A percentile compares a stretch with the other conserved stretches of the same genome.
phyloP scores from a whole-genome alignment of 2,797 vertebrate genomes.

The Petrocephalus sullivani region DNA sequence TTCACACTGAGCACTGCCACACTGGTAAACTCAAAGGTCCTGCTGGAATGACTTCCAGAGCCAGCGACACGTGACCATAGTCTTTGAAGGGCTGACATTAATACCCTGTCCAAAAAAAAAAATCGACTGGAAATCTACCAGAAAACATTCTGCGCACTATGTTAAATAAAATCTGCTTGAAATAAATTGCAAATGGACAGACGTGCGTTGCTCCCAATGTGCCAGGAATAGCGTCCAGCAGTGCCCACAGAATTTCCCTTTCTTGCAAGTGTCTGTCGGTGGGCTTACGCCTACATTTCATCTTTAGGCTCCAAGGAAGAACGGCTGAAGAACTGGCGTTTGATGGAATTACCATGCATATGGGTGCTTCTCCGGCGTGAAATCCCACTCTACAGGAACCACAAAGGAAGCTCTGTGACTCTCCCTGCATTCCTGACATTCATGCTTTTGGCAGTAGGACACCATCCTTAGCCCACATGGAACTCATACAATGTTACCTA shows the following conservation, averaged over 20 bases:
- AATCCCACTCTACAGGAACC: neutral
- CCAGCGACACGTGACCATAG: neutral
- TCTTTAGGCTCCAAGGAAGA: neutral
- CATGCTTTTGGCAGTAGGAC: neutral
- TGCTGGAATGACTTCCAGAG: neutral
- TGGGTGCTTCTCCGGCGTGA: neutral
- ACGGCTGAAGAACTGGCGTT: neutral
- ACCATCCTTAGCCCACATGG: neutral
- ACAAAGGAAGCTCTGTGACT: neutral
- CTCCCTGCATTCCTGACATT: neutral
- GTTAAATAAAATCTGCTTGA: conserved; percentile 5
- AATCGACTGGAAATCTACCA: neutral
- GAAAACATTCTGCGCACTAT: neutral
- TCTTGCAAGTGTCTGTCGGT: neutral
- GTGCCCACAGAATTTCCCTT: neutral
- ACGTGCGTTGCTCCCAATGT: neutral
- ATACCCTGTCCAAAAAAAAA: neutral
- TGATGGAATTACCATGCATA: conserved; percentile 7
- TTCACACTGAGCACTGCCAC: neutral
- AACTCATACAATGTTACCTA: too few relatives aligned
- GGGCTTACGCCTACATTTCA: neutral
- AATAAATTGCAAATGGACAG: neutral
- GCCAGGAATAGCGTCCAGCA: neutral
- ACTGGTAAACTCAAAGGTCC: neutral
- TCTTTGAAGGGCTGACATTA: neutral